Conservation (phyloP, 1,140 invertebrate species). For the Dryas iulia region DNA sequence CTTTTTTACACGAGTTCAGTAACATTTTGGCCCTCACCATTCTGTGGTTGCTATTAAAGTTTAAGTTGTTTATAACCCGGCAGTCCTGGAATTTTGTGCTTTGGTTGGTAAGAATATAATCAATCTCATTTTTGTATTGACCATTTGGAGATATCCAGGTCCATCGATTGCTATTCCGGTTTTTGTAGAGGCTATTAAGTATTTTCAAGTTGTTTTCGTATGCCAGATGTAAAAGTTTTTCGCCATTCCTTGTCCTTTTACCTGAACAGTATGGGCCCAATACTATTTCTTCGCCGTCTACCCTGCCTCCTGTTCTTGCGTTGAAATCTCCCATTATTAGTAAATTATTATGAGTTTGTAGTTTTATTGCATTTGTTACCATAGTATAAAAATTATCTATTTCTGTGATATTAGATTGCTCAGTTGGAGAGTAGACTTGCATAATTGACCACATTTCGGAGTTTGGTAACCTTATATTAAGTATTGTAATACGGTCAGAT, state of each 20-base stretch:
- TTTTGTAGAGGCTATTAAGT: constrained; percentile 23
- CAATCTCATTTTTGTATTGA: no score
- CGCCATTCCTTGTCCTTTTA: constrained; percentile 23
- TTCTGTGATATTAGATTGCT: constrained; percentile 14
- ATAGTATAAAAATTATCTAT: constrained; percentile 23
- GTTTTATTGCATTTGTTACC: constrained; percentile 25
- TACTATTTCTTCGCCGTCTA: constrained; percentile 14
- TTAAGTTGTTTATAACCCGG: no score
- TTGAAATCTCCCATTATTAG: constrained; percentile 33
- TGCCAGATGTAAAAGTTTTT: constrained; percentile 18
- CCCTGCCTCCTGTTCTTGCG: constrained; percentile 22
- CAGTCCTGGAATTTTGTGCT: no score
- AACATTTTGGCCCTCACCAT: no score
- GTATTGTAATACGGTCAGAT: constrained; percentile 31
- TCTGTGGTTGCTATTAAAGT: no score
- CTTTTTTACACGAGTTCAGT: no score
- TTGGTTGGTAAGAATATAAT: no score
- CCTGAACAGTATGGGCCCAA: no score
- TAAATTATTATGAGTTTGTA: constrained; percentile 25
- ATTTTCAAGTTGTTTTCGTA: constrained; percentile 21
- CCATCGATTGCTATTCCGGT: constrained; percentile 13
- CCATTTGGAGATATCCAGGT: constrained; percentile 26
- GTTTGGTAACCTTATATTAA: no score
- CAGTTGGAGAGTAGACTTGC: constrained; percentile 37
- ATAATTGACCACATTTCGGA: constrained; percentile 31